Percentiles rank a stretch among this genome's conserved stretches.
Evolutionary conservation across 2,113 vertebrate species (phyloP).

Genomic region (Notothenia rossii): DNA sequence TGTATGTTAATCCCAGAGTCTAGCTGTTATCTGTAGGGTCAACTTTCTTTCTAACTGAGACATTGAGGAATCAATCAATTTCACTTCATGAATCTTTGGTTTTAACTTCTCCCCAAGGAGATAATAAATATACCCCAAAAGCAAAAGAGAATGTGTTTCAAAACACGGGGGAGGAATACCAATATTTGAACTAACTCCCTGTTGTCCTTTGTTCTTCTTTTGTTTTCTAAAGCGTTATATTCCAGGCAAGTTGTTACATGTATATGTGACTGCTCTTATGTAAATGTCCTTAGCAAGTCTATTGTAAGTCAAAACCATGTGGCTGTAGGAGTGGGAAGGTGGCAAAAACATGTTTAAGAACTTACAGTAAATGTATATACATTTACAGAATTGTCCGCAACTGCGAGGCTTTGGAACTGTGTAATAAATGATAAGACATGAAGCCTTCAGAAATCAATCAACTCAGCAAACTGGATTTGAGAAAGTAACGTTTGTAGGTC

Average conservation of each 20-base stretch:
- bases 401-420: constrained; percentile 17
- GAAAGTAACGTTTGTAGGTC: constrained; percentile 30
- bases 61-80: background rate
- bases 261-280: constrained; percentile 6
- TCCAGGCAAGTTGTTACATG: background rate
- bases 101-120: background rate
- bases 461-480: constrained; percentile 17
- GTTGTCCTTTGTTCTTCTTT: background rate
- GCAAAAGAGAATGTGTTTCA: background rate
- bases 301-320: constrained; percentile 31
- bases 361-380: background rate
- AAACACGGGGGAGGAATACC: background rate
- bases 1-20: background rate
- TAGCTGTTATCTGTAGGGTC: background rate
- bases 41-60: background rate
- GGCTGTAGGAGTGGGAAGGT: constrained; percentile 34
- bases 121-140: background rate
- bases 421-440: constrained; percentile 36
- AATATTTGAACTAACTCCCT: background rate
- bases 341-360: constrained; percentile 15
- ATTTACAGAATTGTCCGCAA: background rate
- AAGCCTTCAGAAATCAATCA: constrained; percentile 24
- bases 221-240: background rate
- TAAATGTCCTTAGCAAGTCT: constrained; percentile 28
- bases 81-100: background rate